Conservation (phyloP, 2,888 invertebrate genomes). For the Eurois occulta region DNA sequence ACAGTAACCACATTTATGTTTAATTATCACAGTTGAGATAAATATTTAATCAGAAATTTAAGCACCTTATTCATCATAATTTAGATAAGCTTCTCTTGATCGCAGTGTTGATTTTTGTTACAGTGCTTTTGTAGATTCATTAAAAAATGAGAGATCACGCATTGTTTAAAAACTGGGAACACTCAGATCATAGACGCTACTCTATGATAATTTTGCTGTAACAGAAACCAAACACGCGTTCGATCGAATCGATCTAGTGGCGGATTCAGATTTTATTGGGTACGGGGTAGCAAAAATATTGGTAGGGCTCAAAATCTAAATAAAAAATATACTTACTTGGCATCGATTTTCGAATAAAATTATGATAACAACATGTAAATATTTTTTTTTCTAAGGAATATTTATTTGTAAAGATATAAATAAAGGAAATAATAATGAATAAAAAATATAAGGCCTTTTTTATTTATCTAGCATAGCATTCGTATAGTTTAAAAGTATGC, state of each 20-base stretch:
- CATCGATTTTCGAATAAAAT: constrained; percentile 6
- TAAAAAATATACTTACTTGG: constrained; percentile 17
- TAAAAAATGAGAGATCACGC: neutral
- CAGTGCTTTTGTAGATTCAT: constrained; percentile 25
- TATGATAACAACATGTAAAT: neutral
- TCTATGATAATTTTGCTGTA: constrained; percentile 24
- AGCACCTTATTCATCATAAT: constrained; percentile 48
- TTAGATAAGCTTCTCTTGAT: constrained; percentile 18
- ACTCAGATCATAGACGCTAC: neutral
- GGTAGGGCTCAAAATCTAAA: neutral
- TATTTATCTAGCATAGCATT: constrained; percentile 32
- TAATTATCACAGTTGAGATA: constrained; percentile 64
- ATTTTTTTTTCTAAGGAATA: too few species aligned
- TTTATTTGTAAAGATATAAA: too few species aligned
- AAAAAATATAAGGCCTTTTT: constrained; percentile 2
- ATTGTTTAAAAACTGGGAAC: constrained; percentile 5
- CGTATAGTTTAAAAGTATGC: constrained; percentile 33
- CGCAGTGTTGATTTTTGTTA: constrained; percentile 42
- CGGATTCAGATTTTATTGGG: constrained; percentile 38
- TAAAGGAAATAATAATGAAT: neutral
- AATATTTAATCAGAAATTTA: constrained; percentile 48
- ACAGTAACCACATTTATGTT: constrained; percentile 52
- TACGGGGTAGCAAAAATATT: neutral
- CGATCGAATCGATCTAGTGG: constrained; percentile 26
- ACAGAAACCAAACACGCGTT: constrained; percentile 44